Base-by-base conservation (phyloP, 1,140 invertebrate genomes). In the Fopius arisanus region DNA sequence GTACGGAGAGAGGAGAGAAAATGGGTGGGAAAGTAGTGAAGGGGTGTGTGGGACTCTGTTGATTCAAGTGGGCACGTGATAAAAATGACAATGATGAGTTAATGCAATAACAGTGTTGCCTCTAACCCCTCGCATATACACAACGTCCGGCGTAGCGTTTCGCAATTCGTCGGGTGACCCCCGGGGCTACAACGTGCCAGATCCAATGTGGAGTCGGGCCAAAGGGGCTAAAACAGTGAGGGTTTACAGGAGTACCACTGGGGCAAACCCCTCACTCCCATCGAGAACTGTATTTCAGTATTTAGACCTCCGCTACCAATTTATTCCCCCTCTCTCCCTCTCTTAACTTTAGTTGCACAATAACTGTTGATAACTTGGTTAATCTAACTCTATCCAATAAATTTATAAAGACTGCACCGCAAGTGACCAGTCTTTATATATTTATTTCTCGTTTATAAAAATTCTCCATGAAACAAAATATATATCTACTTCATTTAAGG, bases 71-170 rank as follows among this genome's bases (percentile, higher is more conserved):
- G 77, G 78, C 81, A 79, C 85, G 85, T 85, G 86, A 86, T 86
- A 85, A 88, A 88, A 86, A 87, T 87, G 83, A 86, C 86, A 87
- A 88, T 86, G 83, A 84, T 82, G 84, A 84, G 83, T 83, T 88
- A 88, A 88, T 88, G 85, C 85, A 85, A 84, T 86, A 87, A 85
- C 84, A 81, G 79, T 87, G 86, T 88, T 82, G 75, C 78, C 79
- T 78, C 75, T 62, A 73, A 71, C 73, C 54, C 31, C 48, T 68
- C 33, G 41, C 21, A 66, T 70, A 40, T 37, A 51, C 29, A 31
- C 14, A 21, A 31, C 62, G 69, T 70, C 72, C 71, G 73, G 66
- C 73, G 70, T 43, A 75, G 33, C 51, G 75, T 76, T 79, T 81
- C 72, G 77, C 76, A 78, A 79, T 77, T 78, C 76, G 75, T 77